Conservation (phyloP, 2,113 vertebrate species). For the Psophia crepitans region DNA sequence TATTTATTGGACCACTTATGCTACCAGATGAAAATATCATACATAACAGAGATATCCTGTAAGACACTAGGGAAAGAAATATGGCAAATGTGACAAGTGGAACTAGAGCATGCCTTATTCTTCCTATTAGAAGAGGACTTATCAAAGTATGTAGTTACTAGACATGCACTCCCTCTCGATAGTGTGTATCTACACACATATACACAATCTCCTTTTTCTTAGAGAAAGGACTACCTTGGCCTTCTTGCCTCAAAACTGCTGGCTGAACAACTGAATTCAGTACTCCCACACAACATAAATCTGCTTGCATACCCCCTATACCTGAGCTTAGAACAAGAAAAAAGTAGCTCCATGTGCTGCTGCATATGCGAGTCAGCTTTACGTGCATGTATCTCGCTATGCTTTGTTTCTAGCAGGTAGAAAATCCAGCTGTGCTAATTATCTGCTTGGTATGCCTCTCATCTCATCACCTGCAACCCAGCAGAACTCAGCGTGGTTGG, state of each 20-base stretch:
- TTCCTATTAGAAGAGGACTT: not conserved
- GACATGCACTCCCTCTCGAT: not conserved
- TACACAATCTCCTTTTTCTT: not conserved
- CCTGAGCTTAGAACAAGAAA: not conserved
- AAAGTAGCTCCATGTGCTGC: not conserved
- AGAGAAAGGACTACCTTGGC: not conserved
- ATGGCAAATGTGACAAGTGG: not conserved
- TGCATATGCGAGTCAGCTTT: not conserved
- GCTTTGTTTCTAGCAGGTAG: not conserved
- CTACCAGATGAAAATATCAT: not conserved
- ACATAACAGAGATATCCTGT: not conserved
- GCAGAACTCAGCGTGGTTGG: not conserved
- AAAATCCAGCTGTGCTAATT: not conserved
- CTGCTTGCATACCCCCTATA: not conserved
- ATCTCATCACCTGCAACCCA: not conserved
- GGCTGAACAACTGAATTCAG: not conserved
- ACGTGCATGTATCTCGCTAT: not conserved
- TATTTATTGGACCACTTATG: rapidly evolving
- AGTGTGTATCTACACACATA: too few species aligned
- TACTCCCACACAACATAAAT: not conserved
- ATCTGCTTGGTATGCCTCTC: not conserved
- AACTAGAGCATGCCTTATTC: not conserved
- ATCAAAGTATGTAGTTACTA: not conserved
- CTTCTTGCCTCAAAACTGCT: not conserved
- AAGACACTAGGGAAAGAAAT: not conserved